Conservation (phyloP, 2,888 invertebrate genomes). For the Cataglyphis albicans region DNA sequence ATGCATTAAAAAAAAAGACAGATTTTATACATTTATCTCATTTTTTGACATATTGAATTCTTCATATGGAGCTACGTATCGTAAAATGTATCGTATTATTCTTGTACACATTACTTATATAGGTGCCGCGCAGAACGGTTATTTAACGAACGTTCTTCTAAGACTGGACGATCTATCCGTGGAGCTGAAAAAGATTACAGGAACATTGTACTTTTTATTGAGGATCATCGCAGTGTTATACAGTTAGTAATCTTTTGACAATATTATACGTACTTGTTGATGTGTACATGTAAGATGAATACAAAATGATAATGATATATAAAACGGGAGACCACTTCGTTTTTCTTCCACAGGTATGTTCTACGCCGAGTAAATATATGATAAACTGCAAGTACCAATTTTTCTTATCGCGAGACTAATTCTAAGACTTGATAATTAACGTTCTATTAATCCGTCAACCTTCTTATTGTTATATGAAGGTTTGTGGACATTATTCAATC, state of each 20-base stretch:
- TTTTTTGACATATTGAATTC: not conserved
- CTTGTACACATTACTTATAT: not conserved
- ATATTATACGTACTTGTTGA: not conserved
- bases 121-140: constrained; percentile 3
- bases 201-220: not conserved
- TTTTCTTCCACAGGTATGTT: constrained; percentile 14
- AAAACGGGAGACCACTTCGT: not conserved
- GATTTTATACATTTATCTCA: not conserved
- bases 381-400: not conserved
- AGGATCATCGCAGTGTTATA: constrained; percentile 20
- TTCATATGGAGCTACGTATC: not conserved
- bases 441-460: constrained; percentile 7
- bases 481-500: constrained; percentile 42
- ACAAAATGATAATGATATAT: not conserved
- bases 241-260: constrained; percentile 31
- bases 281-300: not conserved
- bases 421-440: not conserved
- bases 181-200: not conserved
- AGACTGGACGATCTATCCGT: not conserved
- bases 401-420: constrained; percentile 8
- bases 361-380: not conserved
- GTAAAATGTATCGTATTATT: not conserved
- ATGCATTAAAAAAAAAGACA: not conserved
- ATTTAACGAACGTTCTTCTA: not conserved
- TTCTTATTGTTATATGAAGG: constrained; percentile 5